phyloP scores from a whole-genome alignment of 2,113 vertebrate genomes.

The Sander lucioperca region DNA sequence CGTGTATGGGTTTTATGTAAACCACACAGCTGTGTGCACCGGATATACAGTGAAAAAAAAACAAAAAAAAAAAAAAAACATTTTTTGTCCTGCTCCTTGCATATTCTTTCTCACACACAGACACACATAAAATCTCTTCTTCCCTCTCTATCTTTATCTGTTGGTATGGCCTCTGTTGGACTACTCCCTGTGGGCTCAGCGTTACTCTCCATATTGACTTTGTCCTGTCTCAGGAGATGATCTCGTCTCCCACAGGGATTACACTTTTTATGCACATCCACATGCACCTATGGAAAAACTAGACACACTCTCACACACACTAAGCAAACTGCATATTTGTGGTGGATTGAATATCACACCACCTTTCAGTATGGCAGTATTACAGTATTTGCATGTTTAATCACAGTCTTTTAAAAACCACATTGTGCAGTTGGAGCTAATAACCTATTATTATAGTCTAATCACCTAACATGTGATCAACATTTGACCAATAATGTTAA shows the following conservation, averaged over 20 bases:
- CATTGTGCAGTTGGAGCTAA: not conserved
- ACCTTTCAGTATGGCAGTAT: not conserved
- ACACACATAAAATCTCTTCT: not conserved
- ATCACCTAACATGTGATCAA: no score
- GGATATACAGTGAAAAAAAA: slow-evolving; percentile 16
- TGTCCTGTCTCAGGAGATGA: slow-evolving; percentile 73
- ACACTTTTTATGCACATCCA: slow-evolving; percentile 44
- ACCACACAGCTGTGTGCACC: slow-evolving; percentile 52
- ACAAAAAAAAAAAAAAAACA: slow-evolving; percentile 3
- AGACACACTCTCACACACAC: not conserved
- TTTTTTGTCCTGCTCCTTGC: slow-evolving; percentile 13
- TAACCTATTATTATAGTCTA: not conserved
- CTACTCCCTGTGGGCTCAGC: slow-evolving; percentile 63
- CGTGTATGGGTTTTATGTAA: slow-evolving; percentile 24
- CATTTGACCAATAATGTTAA: no score
- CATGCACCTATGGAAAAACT: slow-evolving; percentile 29
- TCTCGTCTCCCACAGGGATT: slow-evolving; percentile 62
- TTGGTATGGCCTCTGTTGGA: slow-evolving; percentile 59
- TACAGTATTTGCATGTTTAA: not conserved
- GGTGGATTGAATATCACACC: not conserved
- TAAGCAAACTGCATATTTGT: not conserved
- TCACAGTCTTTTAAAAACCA: not conserved
- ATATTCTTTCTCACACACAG: not conserved
- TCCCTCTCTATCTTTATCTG: slow-evolving; percentile 52
- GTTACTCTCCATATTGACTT: slow-evolving; percentile 74